Evolutionary conservation across 2,113 vertebrate genomes (phyloP).

Genomic region (Xenus cinereus): DNA sequence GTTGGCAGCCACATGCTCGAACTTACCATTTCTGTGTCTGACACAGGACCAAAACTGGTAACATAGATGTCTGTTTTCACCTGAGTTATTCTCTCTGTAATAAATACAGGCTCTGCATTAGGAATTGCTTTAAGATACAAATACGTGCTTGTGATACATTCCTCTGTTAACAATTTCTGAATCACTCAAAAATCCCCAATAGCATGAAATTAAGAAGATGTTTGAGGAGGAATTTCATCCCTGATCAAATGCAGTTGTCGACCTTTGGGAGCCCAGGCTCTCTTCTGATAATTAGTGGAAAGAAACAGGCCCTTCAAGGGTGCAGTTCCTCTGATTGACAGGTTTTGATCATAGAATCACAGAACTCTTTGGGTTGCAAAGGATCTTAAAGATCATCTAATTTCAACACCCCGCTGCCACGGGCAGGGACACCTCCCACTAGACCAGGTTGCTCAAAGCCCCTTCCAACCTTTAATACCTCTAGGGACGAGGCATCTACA

Average conservation of each 20-base stretch:
- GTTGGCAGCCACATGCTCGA: not conserved
- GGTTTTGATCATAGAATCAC: not conserved
- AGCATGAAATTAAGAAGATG: not conserved
- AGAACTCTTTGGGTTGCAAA: not conserved
- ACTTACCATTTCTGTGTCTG: slow-evolving; percentile 96
- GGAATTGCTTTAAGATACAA: not conserved
- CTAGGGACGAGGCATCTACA: not conserved
- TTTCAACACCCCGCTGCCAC: not conserved
- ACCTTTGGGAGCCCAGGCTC: not conserved
- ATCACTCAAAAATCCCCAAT: not conserved
- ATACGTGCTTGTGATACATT: not conserved
- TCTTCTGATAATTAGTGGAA: not conserved
- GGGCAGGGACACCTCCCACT: not conserved
- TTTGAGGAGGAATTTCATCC: not conserved
- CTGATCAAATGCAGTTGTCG: not conserved
- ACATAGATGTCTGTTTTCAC: slow-evolving; percentile 99
- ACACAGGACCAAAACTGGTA: slow-evolving; percentile 95
- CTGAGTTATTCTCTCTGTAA: slow-evolving; percentile 92
- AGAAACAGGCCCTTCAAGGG: not conserved
- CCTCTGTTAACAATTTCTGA: not conserved
- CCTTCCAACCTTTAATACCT: not conserved
- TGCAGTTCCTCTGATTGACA: not conserved
- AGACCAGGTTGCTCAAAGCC: not conserved
- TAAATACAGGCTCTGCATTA: slow-evolving; percentile 9
- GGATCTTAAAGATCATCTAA: not conserved